These are phyloP conservation scores for Prietella phreatophila DNA, from an alignment of 2,113 vertebrate genomes.

Conservation along the genomic window DNA sequence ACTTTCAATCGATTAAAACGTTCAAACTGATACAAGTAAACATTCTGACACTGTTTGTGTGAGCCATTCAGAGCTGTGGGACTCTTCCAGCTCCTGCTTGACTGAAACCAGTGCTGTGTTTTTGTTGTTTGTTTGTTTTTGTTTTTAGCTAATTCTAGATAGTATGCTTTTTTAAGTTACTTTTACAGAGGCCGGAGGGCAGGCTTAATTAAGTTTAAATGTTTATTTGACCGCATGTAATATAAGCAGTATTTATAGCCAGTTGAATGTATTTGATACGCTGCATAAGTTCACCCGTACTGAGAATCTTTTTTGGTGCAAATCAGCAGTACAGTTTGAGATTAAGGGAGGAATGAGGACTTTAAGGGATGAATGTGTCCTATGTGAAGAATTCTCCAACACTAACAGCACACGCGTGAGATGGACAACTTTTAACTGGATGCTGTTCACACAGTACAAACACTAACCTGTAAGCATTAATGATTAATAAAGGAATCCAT, in stretches of 20 bases:
- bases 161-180: background rate
- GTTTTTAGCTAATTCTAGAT: background rate
- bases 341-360: background rate
- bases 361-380: background rate
- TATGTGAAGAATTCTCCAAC: background rate
- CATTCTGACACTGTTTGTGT: background rate
- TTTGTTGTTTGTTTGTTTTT: background rate
- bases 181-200: background rate
- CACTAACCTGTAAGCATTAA: constrained; percentile 19
- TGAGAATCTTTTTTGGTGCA: background rate
- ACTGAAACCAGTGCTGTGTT: background rate
- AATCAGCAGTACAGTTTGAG: background rate
- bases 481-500: constrained; percentile 30
- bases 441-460: background rate
- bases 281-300: background rate
- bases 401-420: background rate
- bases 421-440: constrained; percentile 1
- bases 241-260: background rate
- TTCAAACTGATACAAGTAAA: background rate
- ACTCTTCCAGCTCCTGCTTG: background rate
- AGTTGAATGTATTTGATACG: background rate
- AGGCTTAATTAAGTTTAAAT: background rate
- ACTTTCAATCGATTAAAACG: background rate
- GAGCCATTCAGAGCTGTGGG: background rate
- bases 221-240: background rate